Evolutionary conservation across 2,113 vertebrate genomes (phyloP), one percentile per base, ranked within the genome.

Genomic region (Odontesthes bonariensis): DNA sequence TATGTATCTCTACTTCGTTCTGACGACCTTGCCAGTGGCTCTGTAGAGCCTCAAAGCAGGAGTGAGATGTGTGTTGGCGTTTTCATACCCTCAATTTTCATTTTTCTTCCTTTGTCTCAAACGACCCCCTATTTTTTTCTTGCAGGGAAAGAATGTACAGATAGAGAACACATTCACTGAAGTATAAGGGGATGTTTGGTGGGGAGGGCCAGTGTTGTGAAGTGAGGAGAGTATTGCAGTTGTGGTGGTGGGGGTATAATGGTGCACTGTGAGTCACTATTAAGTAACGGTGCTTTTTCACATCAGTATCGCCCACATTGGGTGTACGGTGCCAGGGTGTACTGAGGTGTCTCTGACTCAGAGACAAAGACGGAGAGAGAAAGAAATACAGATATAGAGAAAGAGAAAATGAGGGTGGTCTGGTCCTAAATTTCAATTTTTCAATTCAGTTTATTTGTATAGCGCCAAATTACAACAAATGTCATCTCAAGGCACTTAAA

Each of bases 241-340:
- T 69, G 80, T 85, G 78, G 73, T 75, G 73, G 85, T 84, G 85
- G 62, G 86, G 89, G 84, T 91, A 85, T 91, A 89, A 87, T 87
- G 86, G 83, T 86, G 81, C 76, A 73, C 77, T 79, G 81, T 92
- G 89, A 92, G 84, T 93, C 90, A 92, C 86, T 84, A 85, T 90
- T 92, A 90, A 91, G 83, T 92, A 87, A 91, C 86, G 51, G 54
- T 79, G 87, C 77, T 82, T 90, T 83, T 83, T 88, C 84, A 85
- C 83, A 88, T 89, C 84, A 86, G 87, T 81, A 85, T 90, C 82
- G 87, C 86, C 89, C 77, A 89, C 87, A 86, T 86, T 67, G 80
- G 79, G 82, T 83, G 76, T 80, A 77, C 68, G 27, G 80, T 88
- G 86, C 83, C 88, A 90, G 80, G 78, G 79, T 86, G 83, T 87